phyloP scores from a whole-genome alignment of 2,888 invertebrate genomes.

The Parnassius mnemosyne region DNA sequence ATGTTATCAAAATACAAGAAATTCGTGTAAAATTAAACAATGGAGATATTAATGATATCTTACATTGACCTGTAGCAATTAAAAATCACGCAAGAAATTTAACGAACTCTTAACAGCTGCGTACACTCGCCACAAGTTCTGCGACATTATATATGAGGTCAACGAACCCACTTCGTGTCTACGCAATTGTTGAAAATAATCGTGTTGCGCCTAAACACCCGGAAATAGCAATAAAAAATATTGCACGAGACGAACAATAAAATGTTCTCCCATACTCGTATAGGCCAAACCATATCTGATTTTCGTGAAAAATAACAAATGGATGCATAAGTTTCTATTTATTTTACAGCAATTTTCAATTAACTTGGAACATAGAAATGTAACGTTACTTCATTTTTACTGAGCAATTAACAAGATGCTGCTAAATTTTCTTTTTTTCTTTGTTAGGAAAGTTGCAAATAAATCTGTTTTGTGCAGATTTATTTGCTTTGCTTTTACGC shows the following conservation, averaged over 20 bases:
- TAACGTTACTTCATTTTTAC: no score
- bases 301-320: no score
- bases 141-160: conserved; percentile 56
- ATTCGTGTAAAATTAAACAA: no score
- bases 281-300: neutral
- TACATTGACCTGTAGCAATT: conserved; percentile 15
- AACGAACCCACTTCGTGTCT: conserved; percentile 44
- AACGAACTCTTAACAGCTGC: conserved; percentile 46
- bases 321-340: no score
- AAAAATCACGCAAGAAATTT: conserved; percentile 33
- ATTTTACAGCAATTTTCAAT: no score
- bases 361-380: no score
- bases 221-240: conserved; percentile 22
- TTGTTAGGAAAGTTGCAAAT: no score
- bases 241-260: neutral
- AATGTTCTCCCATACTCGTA: neutral
- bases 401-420: no score
- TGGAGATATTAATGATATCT: neutral
- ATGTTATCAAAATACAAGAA: no score
- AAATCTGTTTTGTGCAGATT: neutral
- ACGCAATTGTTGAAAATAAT: conserved; percentile 37
- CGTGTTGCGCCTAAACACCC: conserved; percentile 9
- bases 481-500: neutral
- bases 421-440: no score
- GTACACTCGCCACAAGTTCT: conserved; percentile 33